A percentile compares a stretch with the other conserved stretches of the same genome.
phyloP scores from a whole-genome alignment of 2,113 vertebrate species.

The Gasterosteus aculeatus region DNA sequence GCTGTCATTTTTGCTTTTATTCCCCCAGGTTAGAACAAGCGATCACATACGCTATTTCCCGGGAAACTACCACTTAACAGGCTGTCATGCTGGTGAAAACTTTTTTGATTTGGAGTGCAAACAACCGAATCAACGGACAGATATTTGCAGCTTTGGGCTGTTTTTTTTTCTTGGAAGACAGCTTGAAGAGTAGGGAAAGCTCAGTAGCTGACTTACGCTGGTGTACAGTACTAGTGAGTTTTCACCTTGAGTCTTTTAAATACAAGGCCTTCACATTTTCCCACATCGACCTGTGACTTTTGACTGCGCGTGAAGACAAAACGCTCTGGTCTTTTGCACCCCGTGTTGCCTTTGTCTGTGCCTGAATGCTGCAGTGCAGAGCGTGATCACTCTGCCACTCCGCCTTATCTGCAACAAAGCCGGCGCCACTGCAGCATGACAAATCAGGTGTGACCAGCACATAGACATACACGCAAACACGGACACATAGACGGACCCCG shows the following conservation, averaged over 20 bases:
- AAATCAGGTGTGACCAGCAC: constrained; percentile 22
- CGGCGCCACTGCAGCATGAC: constrained; percentile 35
- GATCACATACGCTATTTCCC: background rate
- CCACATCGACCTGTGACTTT: background rate
- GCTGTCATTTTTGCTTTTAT: background rate
- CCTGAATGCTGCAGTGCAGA: constrained; percentile 19
- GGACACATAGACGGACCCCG: background rate
- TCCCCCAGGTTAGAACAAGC: background rate
- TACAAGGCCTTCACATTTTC: background rate
- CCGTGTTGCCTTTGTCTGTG: constrained; percentile 1
- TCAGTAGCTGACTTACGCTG: background rate
- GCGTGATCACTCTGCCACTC: constrained; percentile 2
- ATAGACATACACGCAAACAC: background rate
- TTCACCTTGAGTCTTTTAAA: background rate
- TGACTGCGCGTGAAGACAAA: background rate
- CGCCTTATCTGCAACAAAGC: constrained; percentile 52
- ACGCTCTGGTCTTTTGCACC: background rate
- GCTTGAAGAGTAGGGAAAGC: background rate
- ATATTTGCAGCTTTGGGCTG: background rate
- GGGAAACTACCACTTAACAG: background rate
- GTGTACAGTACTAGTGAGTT: too few species aligned
- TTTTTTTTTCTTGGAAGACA: too few species aligned
- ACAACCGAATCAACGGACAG: background rate
- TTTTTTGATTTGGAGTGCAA: background rate
- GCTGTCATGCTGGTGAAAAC: background rate